phyloP scores from a whole-genome alignment of 2,113 vertebrate species.

The Perognathus longimembris region DNA sequence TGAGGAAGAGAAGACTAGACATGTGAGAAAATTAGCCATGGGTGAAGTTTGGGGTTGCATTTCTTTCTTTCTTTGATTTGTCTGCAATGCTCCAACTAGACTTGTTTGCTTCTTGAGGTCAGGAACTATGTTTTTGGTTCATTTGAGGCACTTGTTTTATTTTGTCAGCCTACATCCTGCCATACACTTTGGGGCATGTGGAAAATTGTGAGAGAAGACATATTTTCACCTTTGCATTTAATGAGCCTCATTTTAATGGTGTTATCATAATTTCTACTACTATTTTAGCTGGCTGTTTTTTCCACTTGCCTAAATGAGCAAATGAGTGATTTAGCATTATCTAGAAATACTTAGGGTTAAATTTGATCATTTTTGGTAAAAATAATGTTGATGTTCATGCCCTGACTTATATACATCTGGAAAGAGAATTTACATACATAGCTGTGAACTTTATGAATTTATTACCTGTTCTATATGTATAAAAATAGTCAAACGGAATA shows the following conservation, averaged over 20 bases:
- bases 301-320: conserved; percentile 14
- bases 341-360: conserved; percentile 18
- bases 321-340: conserved; percentile 7
- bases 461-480: not conserved
- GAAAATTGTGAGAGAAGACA: not conserved
- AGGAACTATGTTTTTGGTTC: not conserved
- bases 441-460: conserved; percentile 7
- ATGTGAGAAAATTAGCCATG: not conserved
- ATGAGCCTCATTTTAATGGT: not conserved
- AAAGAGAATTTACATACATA: not conserved
- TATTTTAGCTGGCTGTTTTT: conserved; percentile 18
- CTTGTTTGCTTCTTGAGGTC: not conserved
- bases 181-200: not conserved
- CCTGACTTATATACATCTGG: not conserved
- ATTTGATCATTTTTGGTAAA: conserved; percentile 25
- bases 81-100: not conserved
- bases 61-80: not conserved
- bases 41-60: not conserved
- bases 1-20: not conserved
- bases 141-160: not conserved
- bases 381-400: not conserved
- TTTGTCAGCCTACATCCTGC: conserved; percentile 21
- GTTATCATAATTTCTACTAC: not conserved
- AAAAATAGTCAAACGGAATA: not conserved
- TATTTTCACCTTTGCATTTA: not conserved